Base-by-base conservation (phyloP, 2,888 invertebrate species). In the Drosophila limbata region DNA sequence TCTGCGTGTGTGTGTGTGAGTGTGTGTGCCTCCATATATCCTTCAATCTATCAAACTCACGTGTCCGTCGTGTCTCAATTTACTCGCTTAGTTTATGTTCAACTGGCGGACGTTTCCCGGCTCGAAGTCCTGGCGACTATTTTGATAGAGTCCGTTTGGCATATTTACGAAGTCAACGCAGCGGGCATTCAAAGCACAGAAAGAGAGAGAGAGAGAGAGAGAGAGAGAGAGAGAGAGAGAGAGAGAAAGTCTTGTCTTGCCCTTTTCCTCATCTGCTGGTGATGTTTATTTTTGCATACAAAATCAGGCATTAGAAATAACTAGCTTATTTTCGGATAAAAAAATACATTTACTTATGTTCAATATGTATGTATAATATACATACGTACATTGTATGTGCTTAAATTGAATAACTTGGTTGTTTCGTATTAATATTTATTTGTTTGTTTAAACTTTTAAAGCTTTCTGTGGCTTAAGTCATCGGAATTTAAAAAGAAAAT, bases 31-130 rank as follows among this genome's bases (percentile, higher is more conserved):
- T 51, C 68, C 61, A 72, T 65, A 84, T 75, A 84, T 80, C 73
- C 84, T 78, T 84, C 87, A 87, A 84, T 84, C 87, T 86, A 84
- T 84, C 84, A 84, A 86, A 84, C 85, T 87, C 84, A 84, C 83
- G 83, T 86, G 86, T 84, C 86, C 81, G 81, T 86, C 78, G 84
- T 87, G 87, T 87, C 84, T 87, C 84, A 84, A 84, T 84, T 84
- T 84, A 84, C 87, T 84, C 82, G 87, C 84, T 84, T 82, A 86
- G 87, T 79, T 77, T 81, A 79, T 77, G 77, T 63, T 79, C 79
- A 81, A 83, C 81, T 79, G 67, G 66, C 70, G 72, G 59, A 70
- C 65, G 53, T 53, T 68, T 67, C 50, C 56, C 69, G 51, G 48
- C 1, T 11, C 10, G 37, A 17, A 10, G 50, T 59, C 40, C 69